Conservation (phyloP, 2,797 vertebrate genomes). For the Sebastes nivosus region DNA sequence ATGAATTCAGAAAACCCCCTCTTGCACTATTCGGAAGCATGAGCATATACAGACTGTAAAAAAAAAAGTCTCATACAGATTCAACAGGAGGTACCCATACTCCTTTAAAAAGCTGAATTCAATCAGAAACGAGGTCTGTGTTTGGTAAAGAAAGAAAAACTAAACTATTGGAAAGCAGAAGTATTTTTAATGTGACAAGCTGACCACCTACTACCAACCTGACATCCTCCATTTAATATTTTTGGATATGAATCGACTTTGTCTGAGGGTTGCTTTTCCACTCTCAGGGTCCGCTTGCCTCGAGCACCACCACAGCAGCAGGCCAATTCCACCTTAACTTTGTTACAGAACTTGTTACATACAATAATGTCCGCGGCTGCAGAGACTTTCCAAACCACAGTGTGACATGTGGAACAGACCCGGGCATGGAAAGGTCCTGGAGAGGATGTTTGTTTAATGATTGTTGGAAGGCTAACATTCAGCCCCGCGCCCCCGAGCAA, state of each 20-base stretch:
- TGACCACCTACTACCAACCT: constrained; percentile 73
- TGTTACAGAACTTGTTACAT: constrained; percentile 79
- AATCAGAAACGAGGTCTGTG: constrained; percentile 43
- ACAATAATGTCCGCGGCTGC: constrained; percentile 66
- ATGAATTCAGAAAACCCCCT: constrained; percentile 25
- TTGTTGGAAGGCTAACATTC: constrained; percentile 74
- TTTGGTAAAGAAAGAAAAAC: constrained; percentile 46
- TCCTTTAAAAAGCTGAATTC: constrained; percentile 39
- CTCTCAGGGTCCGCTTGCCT: constrained; percentile 45
- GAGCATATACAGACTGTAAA: constrained; percentile 12
- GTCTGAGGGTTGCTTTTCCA: constrained; percentile 66
- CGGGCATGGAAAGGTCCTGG: constrained; percentile 66
- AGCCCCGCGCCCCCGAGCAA: constrained; percentile 63
- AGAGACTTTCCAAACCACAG: constrained; percentile 77
- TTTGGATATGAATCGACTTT: constrained; percentile 65
- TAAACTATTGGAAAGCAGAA: constrained; percentile 26
- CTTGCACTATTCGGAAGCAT: constrained; percentile 7
- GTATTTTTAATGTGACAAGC: constrained; percentile 64
- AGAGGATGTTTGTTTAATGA: constrained; percentile 82
- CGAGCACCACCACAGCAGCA: constrained; percentile 45
- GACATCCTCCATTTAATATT: constrained; percentile 68
- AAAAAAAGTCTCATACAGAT: background rate
- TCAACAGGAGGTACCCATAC: constrained; percentile 2
- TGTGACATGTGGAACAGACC: constrained; percentile 71
- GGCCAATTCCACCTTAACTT: constrained; percentile 72